Evolutionary conservation across 2,797 vertebrate genomes (phyloP), one percentile per base, ranked within the genome.

Genomic region (Rachycentron canadum): DNA sequence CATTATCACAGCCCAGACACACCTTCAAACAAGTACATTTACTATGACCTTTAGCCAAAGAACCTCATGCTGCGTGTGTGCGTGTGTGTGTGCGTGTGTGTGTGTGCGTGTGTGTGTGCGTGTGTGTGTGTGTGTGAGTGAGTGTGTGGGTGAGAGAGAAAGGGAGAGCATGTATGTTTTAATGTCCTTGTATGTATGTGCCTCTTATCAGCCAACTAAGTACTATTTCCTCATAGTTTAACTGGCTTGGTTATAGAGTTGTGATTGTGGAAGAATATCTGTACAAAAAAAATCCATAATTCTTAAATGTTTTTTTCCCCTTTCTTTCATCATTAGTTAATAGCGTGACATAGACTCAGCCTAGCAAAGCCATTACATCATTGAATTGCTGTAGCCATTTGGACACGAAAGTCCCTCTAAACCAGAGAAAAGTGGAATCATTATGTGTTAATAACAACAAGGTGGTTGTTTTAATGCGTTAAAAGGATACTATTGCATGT

Each of bases 1-100:
- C 88, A 95, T 95, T 95, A 95, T 95, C 93, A 91, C 88, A 92
- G 91, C 85, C 87, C 89, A 92, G 88, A 87, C 91, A 91, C 91
- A 92, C 91, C 91, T 93, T 93, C 92, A 94, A 93, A 94, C 90
- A 90, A 89, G 81, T 90, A 86, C 91, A 93, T 93, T 93, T 91
- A 88, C 87, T 77, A 57, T 89, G 90, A 92, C 91, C 91, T 94
- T 93, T 92, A 89, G 86, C 90, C 88, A 84, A 84, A 87, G 81
- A 89, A 78, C 82, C 86, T 88, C 71, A 73, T 53, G 50, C 76
- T 86, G 74, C 76, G 82, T 75, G 70, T 53, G 45, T 70, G 58
- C 65, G 59, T 75, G 62, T 63, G 73, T 71, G 55, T 55, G 53
- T 76, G 72, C 52, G 76, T 76, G 81, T 73, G 74, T 55, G 53